Conservation (phyloP, 2,113 vertebrate species). For the Engraulis encrasicolus region DNA sequence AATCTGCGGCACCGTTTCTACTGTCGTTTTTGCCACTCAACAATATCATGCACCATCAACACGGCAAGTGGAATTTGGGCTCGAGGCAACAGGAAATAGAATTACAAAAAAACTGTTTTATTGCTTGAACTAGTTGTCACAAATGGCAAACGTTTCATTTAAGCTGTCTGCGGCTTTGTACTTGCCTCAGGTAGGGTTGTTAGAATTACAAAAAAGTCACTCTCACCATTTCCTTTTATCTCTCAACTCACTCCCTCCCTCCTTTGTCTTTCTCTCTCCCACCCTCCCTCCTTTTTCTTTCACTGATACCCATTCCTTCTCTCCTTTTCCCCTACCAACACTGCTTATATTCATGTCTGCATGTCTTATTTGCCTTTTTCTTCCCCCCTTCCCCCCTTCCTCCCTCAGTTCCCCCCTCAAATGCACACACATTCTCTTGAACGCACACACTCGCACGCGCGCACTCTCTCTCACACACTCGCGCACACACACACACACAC, state of each 20-base stretch:
- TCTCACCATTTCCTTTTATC: neutral
- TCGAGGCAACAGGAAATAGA: neutral
- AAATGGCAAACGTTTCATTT: neutral
- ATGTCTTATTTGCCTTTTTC: no score
- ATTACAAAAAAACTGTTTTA: conserved; percentile 7
- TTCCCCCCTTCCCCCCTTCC: no score
- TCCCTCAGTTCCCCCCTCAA: no score
- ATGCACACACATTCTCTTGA: no score
- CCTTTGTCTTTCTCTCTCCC: neutral
- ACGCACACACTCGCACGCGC: no score
- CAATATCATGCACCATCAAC: neutral
- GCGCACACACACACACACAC: no score
- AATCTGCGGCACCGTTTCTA: neutral
- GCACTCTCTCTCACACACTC: no score
- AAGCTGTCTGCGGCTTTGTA: neutral
- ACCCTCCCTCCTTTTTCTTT: neutral
- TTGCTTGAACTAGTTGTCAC: neutral
- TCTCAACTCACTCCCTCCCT: neutral
- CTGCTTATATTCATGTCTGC: no score
- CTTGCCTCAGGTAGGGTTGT: neutral
- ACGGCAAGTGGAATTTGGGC: neutral
- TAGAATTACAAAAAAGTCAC: neutral
- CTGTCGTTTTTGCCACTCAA: neutral
- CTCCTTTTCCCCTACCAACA: no score
- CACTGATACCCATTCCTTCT: neutral